Conservation (phyloP, 2,888 invertebrate species). For the Coelopa pilipes region DNA sequence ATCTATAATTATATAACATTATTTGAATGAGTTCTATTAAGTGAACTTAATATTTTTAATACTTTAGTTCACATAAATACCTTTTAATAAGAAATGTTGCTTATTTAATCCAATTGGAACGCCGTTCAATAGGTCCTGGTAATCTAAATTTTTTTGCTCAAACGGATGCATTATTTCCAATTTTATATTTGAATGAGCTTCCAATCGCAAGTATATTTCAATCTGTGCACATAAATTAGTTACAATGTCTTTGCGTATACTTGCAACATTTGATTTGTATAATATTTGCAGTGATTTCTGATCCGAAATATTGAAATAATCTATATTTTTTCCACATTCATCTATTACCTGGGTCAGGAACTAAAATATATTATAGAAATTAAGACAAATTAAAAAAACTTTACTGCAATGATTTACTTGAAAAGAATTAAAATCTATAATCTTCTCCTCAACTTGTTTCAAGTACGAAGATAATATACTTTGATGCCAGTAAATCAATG, state of each 20-base stretch:
- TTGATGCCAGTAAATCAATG: slow-evolving; percentile 85
- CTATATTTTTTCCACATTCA: slow-evolving; percentile 61
- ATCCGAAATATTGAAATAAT: slow-evolving; percentile 46
- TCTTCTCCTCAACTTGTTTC: slow-evolving; percentile 76
- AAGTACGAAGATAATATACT: slow-evolving; percentile 81
- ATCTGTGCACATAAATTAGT: slow-evolving; percentile 84
- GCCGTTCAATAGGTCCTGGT: slow-evolving; percentile 72
- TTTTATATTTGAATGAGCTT: slow-evolving; percentile 91
- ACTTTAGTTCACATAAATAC: slow-evolving; percentile 58
- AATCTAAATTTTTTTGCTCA: slow-evolving; percentile 69
- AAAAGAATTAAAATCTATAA: slow-evolving; percentile 70
- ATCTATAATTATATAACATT: slow-evolving; percentile 51
- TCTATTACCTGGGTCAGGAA: slow-evolving; percentile 68
- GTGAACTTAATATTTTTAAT: neutral
- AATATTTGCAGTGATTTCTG: slow-evolving; percentile 50
- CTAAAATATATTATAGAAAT: slow-evolving; percentile 56
- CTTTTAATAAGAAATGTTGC: slow-evolving; percentile 73
- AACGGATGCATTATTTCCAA: slow-evolving; percentile 79
- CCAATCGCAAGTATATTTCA: slow-evolving; percentile 91
- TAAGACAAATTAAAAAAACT: neutral
- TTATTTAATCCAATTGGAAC: slow-evolving; percentile 71
- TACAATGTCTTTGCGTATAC: slow-evolving; percentile 71
- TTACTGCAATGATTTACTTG: slow-evolving; percentile 48
- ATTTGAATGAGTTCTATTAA: neutral
- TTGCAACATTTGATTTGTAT: slow-evolving; percentile 58